Percentiles rank a stretch among this genome's conserved stretches.
Evolutionary conservation across 2,113 vertebrate species (phyloP).

Genomic region (Nycticryphes semicollaris): DNA sequence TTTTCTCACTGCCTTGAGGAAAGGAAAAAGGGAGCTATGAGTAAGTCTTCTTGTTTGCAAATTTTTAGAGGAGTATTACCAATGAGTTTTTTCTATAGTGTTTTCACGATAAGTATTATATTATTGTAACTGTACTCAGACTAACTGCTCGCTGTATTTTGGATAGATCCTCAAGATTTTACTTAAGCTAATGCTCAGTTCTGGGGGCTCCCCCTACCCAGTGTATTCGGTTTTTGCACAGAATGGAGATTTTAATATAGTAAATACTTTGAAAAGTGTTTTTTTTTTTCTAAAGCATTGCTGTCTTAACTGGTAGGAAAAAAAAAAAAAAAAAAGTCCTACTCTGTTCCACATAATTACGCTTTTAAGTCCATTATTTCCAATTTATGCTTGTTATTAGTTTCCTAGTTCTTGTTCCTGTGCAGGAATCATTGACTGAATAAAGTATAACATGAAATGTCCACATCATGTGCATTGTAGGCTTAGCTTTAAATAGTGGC

Average conservation of each 20-base stretch:
- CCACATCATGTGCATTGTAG: background rate
- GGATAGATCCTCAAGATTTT: background rate
- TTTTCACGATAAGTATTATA: background rate
- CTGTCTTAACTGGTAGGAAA: background rate
- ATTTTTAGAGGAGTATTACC: background rate
- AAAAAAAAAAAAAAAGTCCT: background rate
- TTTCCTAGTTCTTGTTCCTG: background rate
- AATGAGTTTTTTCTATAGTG: background rate
- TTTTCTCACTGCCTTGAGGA: background rate
- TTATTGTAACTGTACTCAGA: background rate
- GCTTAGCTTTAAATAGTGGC: background rate
- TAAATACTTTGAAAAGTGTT: background rate
- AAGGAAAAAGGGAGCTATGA: background rate
- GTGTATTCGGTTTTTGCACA: background rate
- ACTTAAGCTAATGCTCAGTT: background rate
- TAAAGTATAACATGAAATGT: background rate
- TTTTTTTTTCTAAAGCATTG: background rate
- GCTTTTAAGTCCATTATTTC: background rate
- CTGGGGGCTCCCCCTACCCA: accelerated
- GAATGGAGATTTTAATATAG: background rate
- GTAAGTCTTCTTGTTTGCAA: background rate
- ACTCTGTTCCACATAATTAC: background rate
- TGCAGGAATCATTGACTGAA: background rate
- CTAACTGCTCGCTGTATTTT: background rate
- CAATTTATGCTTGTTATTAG: background rate